Evolutionary conservation across 2,113 vertebrate species (phyloP), one percentile per base, ranked within the genome.

Genomic region (Brienomyrus longianalis): DNA sequence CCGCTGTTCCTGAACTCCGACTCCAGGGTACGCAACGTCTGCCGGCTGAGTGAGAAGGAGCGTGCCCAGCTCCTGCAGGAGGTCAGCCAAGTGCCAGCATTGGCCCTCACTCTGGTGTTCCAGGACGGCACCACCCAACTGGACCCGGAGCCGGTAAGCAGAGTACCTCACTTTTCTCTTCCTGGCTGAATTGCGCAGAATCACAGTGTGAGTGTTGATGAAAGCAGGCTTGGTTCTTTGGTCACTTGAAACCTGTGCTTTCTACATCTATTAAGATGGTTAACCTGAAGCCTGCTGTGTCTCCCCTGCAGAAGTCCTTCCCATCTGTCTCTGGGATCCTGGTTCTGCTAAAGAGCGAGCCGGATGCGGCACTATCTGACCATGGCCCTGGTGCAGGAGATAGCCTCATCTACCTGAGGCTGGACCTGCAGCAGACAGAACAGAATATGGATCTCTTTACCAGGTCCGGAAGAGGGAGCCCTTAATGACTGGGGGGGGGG

Each of bases 111-210:
- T 0, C 94, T 98, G 95, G 50, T 97, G 35, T 97, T 96, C 93
- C 94, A 94, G 62, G 96, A 98, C 86, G 97, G 98, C 84, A 96
- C 95, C 11, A 97, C 97, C 31, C 98, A 98, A 92, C 94, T 99
- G 11, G 95, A 87, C 90, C 89, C 93, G 0, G 94, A 95, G 84
- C 96, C 97, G 96, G 98, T 98, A 31, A 92, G 91, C 13, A 11
- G 21, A 51, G 13, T 11, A 50, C n/a, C 47, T 48, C 21, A 13
- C 23, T 19, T 50, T 7, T 50, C 48, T 27, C 47, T 86, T n/a
- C 56, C 23, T 8, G 56, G 56, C 56, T 21, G 83, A 83, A 39
- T 35, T 17, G 1, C 43, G 2, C 35, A 47, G 80, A 47, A 23
- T 23, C 17, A 15, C 19, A 48, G 43, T n/a, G 17, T n/a, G 45